Evolutionary conservation across 92 coral and sea anemone genomes (phyloP).

Genomic region (Actinernus sp.): DNA sequence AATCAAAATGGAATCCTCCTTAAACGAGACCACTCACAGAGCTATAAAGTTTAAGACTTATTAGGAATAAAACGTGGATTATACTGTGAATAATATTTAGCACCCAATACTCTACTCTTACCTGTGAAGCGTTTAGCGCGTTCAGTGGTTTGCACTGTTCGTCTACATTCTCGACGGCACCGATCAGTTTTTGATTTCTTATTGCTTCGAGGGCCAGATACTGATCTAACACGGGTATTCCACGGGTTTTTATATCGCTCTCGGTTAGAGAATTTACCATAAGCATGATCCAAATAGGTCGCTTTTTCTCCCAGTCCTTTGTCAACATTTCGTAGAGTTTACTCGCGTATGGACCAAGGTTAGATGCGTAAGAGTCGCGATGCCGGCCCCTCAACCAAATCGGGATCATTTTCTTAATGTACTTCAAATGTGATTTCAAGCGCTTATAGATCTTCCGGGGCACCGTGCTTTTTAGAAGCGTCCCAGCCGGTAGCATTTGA

Average conservation of each 20-base stretch:
- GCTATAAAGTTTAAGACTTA: no score
- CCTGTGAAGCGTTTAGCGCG: constrained; percentile 84
- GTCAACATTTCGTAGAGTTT: constrained; percentile 84
- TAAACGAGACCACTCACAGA: no score
- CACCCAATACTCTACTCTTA: no score
- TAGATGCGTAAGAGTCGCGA: constrained; percentile 7
- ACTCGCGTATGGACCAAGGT: constrained; percentile 57
- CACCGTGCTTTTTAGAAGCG: constrained; percentile 55
- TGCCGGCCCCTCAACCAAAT: constrained; percentile 74
- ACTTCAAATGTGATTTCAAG: constrained; percentile 75
- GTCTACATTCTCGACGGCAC: constrained; percentile 88
- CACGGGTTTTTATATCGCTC: constrained; percentile 85
- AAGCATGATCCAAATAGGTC: constrained; percentile 98
- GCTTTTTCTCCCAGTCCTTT: constrained; percentile 86
- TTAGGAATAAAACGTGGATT: no score
- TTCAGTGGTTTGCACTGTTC: constrained; percentile 94
- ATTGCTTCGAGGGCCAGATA: constrained; percentile 80
- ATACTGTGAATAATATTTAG: no score
- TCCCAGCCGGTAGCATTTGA: constrained; percentile 89
- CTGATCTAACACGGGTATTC: constrained; percentile 92
- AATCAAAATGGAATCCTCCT: no score
- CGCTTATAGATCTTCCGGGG: constrained; percentile 82
- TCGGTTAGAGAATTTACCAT: constrained; percentile 93
- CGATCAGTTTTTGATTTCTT: constrained; percentile 63
- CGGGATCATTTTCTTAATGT: constrained; percentile 83